Evolutionary conservation across 2,113 vertebrate species (phyloP).

Genomic region (Argyrosomus japonicus): DNA sequence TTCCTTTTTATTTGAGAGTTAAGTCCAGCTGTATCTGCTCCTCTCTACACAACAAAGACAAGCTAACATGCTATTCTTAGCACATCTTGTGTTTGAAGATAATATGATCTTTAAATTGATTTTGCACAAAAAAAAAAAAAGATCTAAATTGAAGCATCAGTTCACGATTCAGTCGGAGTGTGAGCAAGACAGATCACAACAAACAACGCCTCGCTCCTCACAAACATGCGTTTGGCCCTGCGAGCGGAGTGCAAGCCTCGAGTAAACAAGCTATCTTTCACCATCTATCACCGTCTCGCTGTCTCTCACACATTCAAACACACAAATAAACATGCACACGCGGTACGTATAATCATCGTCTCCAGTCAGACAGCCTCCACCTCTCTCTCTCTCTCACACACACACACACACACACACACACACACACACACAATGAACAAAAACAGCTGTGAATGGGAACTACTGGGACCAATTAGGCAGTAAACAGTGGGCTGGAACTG

Average conservation of each 20-base stretch:
- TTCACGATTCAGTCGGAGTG: conserved; percentile 13
- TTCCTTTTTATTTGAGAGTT: neutral
- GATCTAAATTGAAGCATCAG: neutral
- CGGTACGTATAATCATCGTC: conserved; percentile 28
- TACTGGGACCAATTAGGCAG: conserved; percentile 72
- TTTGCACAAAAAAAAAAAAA: neutral
- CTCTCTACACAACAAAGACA: neutral
- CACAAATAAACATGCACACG: conserved; percentile 4
- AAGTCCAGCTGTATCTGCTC: neutral
- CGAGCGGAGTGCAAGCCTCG: conserved; percentile 26
- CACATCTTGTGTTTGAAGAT: neutral
- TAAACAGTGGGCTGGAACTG: conserved; percentile 61
- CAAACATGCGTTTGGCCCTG: conserved; percentile 35
- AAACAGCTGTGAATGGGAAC: conserved; percentile 58
- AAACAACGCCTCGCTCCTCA: conserved; percentile 34
- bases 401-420: neutral
- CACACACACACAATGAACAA: conserved; percentile 44
- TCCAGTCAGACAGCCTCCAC: conserved; percentile 14
- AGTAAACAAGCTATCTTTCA: conserved; percentile 48
- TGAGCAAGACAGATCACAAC: conserved; percentile 45
- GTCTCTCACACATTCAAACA: conserved; percentile 42
- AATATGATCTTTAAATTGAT: neutral
- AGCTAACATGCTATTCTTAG: neutral
- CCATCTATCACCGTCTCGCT: conserved; percentile 48
- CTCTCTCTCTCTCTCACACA: neutral